Base-by-base conservation (phyloP, 2,797 vertebrate genomes). In the Epinephelus coioides region DNA sequence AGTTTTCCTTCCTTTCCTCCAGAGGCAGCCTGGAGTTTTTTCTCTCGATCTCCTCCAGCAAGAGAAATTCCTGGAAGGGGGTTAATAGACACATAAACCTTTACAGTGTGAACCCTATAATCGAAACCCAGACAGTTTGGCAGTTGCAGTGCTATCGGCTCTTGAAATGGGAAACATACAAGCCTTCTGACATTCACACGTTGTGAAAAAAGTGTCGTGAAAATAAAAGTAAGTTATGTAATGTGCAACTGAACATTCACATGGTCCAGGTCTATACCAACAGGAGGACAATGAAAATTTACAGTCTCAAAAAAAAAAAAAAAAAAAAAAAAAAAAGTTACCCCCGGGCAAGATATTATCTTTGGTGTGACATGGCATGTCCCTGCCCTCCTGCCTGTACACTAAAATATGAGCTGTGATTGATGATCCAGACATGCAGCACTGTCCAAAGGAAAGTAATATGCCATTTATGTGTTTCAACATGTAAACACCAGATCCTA, bases 1-100 rank as follows among this genome's bases (percentile, higher is more conserved):
- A 34, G 7, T 38, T 62, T 50, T 94, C 93, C 44, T 90, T 87
- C 65, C 92, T 93, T 14, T 89, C 91, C 66, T 66, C 91, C 34
- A 77, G 70, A 2, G 89, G 66, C 1, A 88, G 64, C 0, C 77
- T 60, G 1, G 57, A 21, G 2, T 30, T 73, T 12, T 65, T 83
- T 67, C 84, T 91, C 0, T 89, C 84, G 49, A 97, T 84, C 59
- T 98, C 97, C 72, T 97, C 96, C 71, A 99, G 96, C 18, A 97
- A 77, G 50, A 99, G 95, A 85, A 98, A 98, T 46, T 94, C 82
- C 92, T 93, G 40, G 14, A 5, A 27, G 4, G 21, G 17, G 5
- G 34, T 70, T 21, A 65, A 78, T n/a, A 0, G 1, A 51, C 11
- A 67, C 64, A 34, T n/a, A 62, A 6, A 11, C 3, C 6, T 54